phyloP scores from a whole-genome alignment of 2,888 invertebrate genomes.

The Fragum sueziense region DNA sequence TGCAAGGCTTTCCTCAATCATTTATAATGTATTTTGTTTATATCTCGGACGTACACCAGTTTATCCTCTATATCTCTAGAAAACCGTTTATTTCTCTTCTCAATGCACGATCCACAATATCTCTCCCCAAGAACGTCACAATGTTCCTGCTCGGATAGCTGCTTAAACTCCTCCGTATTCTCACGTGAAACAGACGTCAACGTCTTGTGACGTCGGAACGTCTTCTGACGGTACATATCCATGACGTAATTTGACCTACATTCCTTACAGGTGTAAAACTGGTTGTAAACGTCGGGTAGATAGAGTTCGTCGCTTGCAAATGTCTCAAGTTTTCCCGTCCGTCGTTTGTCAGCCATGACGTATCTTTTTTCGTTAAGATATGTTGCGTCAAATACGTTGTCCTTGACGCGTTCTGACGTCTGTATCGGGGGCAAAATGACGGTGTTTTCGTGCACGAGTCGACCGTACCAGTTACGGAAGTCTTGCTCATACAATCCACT shows the following conservation, averaged over 20 bases:
- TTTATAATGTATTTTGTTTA: constrained; percentile 43
- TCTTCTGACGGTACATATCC: constrained; percentile 40
- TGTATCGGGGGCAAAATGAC: constrained; percentile 47
- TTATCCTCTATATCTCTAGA: constrained; percentile 45
- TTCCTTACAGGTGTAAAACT: constrained; percentile 39
- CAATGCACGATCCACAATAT: constrained; percentile 54
- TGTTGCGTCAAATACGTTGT: constrained; percentile 31
- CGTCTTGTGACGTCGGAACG: constrained; percentile 17
- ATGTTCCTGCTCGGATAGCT: constrained; percentile 24
- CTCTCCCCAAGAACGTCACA: constrained; percentile 55
- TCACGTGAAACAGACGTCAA: constrained; percentile 5
- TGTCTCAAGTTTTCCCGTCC: constrained; percentile 26
- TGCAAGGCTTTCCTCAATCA: no score
- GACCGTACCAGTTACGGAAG: constrained; percentile 36
- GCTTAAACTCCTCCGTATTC: neutral
- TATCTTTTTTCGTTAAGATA: constrained; percentile 49
- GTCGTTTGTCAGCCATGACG: constrained; percentile 17
- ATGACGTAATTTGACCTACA: constrained; percentile 41
- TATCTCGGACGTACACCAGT: constrained; percentile 28
- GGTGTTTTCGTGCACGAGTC: constrained; percentile 47
- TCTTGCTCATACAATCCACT: constrained; percentile 43
- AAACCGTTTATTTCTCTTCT: constrained; percentile 42
- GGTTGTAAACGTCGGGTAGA: constrained; percentile 42
- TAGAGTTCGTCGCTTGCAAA: constrained; percentile 42
- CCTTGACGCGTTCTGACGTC: constrained; percentile 28